phyloP scores from a whole-genome alignment of 2,888 invertebrate species.

The Eudasyphora cyanicolor region DNA sequence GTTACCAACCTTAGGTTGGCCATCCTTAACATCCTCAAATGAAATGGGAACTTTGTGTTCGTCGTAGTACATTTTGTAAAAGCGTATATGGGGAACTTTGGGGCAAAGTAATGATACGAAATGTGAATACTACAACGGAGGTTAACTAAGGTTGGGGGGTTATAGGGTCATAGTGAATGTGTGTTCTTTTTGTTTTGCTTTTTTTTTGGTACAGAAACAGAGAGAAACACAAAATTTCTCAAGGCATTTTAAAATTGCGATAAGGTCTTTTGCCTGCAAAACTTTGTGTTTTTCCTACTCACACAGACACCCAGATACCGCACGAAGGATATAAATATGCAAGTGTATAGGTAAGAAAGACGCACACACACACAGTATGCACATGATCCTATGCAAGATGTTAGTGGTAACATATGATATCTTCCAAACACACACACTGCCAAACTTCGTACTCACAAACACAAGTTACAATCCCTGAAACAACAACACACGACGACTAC shows the following conservation, averaged over 20 bases:
- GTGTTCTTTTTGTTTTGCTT: constrained; percentile 30
- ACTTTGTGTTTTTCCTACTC: constrained; percentile 70
- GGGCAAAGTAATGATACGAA: constrained; percentile 39
- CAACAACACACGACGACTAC: too few species aligned
- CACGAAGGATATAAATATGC: neutral
- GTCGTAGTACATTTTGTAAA: neutral
- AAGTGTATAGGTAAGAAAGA: constrained; percentile 6
- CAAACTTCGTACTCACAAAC: constrained; percentile 32
- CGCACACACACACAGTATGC: constrained; percentile 46
- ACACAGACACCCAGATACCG: constrained; percentile 66
- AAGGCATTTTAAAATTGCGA: constrained; percentile 77
- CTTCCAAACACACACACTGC: constrained; percentile 68
- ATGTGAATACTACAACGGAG: constrained; percentile 14
- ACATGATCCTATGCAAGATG: constrained; percentile 68
- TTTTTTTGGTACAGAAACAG: constrained; percentile 52
- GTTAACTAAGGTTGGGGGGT: constrained; percentile 54
- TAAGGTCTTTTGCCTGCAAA: constrained; percentile 79
- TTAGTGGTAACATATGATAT: constrained; percentile 68
- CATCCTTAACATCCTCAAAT: constrained; percentile 25
- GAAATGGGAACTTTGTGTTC: constrained; percentile 4
- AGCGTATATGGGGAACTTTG: constrained; percentile 31
- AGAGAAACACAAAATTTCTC: constrained; percentile 66
- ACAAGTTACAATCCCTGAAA: constrained; percentile 59
- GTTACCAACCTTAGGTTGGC: neutral
- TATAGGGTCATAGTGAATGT: constrained; percentile 16